Evolutionary conservation across 1,140 invertebrate species (phyloP), one percentile per base, ranked within the genome.

Genomic region (Pteromalus puparum): DNA sequence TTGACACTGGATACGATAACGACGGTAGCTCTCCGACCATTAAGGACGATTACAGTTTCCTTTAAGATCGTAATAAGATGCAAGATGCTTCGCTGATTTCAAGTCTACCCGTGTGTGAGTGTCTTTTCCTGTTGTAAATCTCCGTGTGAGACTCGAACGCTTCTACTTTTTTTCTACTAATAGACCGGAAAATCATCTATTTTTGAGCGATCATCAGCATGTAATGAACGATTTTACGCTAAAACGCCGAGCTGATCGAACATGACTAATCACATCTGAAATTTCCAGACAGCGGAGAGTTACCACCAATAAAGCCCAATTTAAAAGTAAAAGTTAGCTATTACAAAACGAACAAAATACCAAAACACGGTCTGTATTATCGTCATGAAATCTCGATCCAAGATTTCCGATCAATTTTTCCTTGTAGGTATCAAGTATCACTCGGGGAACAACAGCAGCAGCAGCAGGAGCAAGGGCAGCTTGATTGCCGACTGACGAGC

Each of bases 241-340:
- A 28, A 70, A 28, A 67, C 65, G 30, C 6, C 53, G 21, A 26
- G 48, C 74, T 73, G 30, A 82, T 77, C 87, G 86, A 87, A 89
- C 85, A 91, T 92, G 91, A 92, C 90, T 86, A 87, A 89, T 90
- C 91, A 89, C 80, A 83, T 90, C 90, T 91, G 90, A 85, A 70
- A 85, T 73, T 82, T 79, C n/a, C 84, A 70, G 79, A 89, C 86
- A 84, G 87, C 84, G 84, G 30, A 34, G 30, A 86, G n/a, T 68
- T 46, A 87, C 78, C 87, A 86, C 86, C 80, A 84, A 86, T 85
- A 86, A 87, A 76, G 86, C 67, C 84, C 73, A 53, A 30, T 84
- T 84, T 38, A 79, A 70, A 48, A 30, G 46, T 34, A 21, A 38
- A 78, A 72, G 46, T 72, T 26, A 78, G 42, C 34, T 28, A 70